These are phyloP conservation scores for Terebella lapidaria DNA, from an alignment of 2,888 invertebrate species.

Conservation along the genomic window DNA sequence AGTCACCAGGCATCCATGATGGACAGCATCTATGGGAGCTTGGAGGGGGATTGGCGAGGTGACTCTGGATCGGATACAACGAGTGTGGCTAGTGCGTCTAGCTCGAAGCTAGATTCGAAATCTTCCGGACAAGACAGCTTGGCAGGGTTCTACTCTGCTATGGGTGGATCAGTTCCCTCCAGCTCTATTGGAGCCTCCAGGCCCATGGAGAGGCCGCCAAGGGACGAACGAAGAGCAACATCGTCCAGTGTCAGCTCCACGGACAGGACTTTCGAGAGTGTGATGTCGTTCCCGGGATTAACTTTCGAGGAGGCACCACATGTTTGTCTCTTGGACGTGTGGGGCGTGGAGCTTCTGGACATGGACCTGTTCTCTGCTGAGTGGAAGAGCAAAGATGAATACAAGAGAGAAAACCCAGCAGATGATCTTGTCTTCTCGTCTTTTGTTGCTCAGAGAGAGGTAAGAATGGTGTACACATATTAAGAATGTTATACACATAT, in stretches of 20 bases:
- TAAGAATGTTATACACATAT: no score
- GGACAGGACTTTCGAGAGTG: not conserved
- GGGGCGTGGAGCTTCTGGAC: slow-evolving; percentile 68
- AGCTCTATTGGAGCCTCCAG: not conserved
- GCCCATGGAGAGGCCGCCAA: no score
- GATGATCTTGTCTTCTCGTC: slow-evolving; percentile 45
- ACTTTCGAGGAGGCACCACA: slow-evolving; percentile 19
- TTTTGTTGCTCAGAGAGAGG: slow-evolving; percentile 45
- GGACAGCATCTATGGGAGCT: not conserved
- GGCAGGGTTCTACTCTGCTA: not conserved
- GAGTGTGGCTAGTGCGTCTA: not conserved
- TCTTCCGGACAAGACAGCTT: no score
- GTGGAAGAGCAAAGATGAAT: slow-evolving; percentile 39
- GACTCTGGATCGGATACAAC: not conserved
- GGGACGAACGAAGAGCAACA: not conserved
- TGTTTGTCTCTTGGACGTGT: slow-evolving; percentile 67
- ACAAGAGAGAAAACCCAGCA: slow-evolving; percentile 22
- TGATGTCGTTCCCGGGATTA: not conserved
- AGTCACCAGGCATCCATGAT: not conserved
- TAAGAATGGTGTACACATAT: no score
- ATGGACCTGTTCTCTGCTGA: slow-evolving; percentile 72
- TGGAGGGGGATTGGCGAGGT: not conserved
- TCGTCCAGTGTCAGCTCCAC: not conserved
- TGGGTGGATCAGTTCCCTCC: not conserved
- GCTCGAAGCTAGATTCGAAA: not conserved